Evolutionary conservation across 1,140 invertebrate species (phyloP).

Genomic region (Zophobas morio): DNA sequence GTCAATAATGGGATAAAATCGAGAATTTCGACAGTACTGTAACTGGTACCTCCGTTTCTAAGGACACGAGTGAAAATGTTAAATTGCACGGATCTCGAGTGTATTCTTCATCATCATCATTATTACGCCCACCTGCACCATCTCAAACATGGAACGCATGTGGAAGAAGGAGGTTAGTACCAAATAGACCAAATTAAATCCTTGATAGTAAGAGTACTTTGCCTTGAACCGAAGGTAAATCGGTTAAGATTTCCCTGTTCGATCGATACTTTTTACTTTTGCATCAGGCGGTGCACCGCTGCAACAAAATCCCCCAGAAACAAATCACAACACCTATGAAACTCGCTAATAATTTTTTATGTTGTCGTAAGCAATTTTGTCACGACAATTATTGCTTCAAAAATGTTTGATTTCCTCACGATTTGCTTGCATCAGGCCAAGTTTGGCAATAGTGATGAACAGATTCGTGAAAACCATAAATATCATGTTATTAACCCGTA

Average conservation of each 20-base stretch:
- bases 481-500: conserved; percentile 28
- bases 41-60: neutral
- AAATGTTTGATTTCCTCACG: neutral
- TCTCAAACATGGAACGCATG: conserved; percentile 72
- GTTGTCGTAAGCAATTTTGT: neutral
- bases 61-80: conserved; percentile 71
- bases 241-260: conserved; percentile 43
- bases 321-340: neutral
- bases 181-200: conserved; percentile 44
- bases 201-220: conserved; percentile 51
- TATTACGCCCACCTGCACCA: conserved; percentile 81
- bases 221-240: conserved; percentile 54
- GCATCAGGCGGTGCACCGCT: neutral
- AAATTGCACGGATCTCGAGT: conserved; percentile 83
- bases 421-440: neutral
- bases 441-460: conserved; percentile 10
- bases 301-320: conserved; percentile 9
- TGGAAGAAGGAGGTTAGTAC: conserved; percentile 68
- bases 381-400: neutral
- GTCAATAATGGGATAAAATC: conserved; percentile 38
- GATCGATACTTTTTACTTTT: conserved; percentile 17
- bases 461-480: neutral
- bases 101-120: conserved; percentile 82
- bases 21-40: neutral
- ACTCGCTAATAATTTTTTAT: neutral